These are phyloP conservation scores for Pelusios castaneus DNA, from an alignment of 2,113 vertebrate genomes.

Conservation along the genomic window DNA sequence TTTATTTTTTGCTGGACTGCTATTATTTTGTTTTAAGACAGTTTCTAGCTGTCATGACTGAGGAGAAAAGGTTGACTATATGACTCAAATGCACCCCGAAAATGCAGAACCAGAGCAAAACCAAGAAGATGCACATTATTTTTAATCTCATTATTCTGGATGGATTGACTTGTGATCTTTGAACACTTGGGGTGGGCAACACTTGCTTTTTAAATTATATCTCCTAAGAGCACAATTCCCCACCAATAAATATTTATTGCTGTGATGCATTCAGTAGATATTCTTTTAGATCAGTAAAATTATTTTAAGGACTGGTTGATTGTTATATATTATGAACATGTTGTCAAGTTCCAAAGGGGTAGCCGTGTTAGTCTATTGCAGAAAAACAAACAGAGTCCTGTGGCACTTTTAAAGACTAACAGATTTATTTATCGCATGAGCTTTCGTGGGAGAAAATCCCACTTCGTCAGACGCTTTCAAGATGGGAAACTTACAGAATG, in stretches of 20 bases:
- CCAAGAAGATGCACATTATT: not conserved
- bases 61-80: not conserved
- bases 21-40: not conserved
- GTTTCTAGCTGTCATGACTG: not conserved
- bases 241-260: not conserved
- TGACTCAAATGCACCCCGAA: accelerated
- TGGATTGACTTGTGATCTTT: not conserved
- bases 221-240: not conserved
- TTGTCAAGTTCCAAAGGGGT: too few relatives aligned
- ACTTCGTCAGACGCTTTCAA: too few relatives aligned
- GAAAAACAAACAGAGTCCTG: too few relatives aligned
- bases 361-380: too few relatives aligned
- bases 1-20: not conserved
- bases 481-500: too few relatives aligned
- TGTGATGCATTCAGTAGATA: not conserved
- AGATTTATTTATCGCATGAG: too few relatives aligned
- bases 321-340: not conserved
- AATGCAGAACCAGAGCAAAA: not conserved
- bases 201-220: not conserved
- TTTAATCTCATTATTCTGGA: not conserved
- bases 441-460: too few relatives aligned
- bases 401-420: too few relatives aligned
- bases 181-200: not conserved
- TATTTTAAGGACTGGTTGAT: not conserved
- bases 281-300: not conserved